Conservation (phyloP, 2,888 invertebrate species). For the Therioaphis trifolii region DNA sequence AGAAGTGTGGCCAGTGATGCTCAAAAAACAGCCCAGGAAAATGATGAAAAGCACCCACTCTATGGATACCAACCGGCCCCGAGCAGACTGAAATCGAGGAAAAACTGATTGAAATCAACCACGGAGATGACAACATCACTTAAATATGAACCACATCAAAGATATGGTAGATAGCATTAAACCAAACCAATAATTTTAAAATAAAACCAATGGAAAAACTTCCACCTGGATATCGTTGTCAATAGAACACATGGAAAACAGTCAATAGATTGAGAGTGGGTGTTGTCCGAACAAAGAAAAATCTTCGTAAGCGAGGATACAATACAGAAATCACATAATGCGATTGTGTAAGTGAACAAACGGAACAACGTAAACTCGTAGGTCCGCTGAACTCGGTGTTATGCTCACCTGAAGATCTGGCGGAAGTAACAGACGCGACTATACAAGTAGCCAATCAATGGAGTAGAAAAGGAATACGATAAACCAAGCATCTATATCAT, state of each 20-base stretch:
- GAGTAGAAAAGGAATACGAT: neutral
- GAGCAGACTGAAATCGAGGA: constrained; percentile 26
- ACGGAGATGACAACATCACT: constrained; percentile 16
- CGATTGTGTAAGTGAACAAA: neutral
- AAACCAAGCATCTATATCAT: neutral
- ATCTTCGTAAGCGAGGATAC: neutral
- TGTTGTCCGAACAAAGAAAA: neutral
- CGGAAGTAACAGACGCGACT: neutral
- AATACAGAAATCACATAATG: neutral
- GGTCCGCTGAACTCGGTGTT: neutral
- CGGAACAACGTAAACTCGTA: neutral
- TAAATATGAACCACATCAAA: constrained; percentile 11
- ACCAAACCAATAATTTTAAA: constrained; percentile 30
- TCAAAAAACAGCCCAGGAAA: constrained; percentile 40
- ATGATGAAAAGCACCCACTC: constrained; percentile 5
- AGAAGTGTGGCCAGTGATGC: constrained; percentile 43
- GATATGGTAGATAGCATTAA: constrained; percentile 26
- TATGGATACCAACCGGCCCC: constrained; percentile 13
- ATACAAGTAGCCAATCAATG: constrained; percentile 15
- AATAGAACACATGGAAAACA: constrained; percentile 25
- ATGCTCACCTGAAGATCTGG: neutral
- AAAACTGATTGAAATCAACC: constrained; percentile 33
- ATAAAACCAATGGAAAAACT: constrained; percentile 7
- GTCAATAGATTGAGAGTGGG: constrained; percentile 19
- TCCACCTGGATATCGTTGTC: neutral